Percentiles rank a stretch among this genome's conserved stretches.
These are phyloP conservation scores for Peromyscus eremicus DNA, from an alignment of 2,797 vertebrate genomes.

Conservation along the genomic window DNA sequence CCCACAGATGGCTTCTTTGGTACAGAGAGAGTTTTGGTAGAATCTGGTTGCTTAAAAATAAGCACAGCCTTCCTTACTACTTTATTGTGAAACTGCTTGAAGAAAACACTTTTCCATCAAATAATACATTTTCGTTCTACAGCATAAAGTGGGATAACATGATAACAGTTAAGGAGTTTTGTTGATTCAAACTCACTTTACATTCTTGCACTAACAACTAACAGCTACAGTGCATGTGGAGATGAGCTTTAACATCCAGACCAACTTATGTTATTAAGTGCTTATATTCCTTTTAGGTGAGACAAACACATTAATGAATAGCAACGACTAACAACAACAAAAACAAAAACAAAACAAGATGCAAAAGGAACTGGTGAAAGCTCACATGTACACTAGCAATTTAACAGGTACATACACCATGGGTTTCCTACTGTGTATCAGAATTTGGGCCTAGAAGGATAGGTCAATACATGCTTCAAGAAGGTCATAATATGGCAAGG, in stretches of 20 bases:
- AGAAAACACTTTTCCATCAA: not conserved
- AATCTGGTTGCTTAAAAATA: not conserved
- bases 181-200: conserved; percentile 40
- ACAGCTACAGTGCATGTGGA: not conserved
- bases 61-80: not conserved
- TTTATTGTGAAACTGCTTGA: not conserved
- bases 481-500: not conserved
- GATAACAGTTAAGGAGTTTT: not conserved
- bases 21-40: not conserved
- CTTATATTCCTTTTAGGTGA: not conserved
- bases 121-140: not conserved
- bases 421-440: not conserved
- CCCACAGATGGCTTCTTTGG: not conserved
- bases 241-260: not conserved
- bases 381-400: not conserved
- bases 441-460: not conserved
- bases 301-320: not conserved
- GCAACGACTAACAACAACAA: not conserved
- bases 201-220: not conserved
- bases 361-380: conserved; percentile 1
- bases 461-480: not conserved
- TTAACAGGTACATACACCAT: not conserved
- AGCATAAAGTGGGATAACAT: not conserved
- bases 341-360: not conserved
- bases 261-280: not conserved